phyloP scores from a whole-genome alignment of 2,113 vertebrate species.

The Leucoraja erinaceus region DNA sequence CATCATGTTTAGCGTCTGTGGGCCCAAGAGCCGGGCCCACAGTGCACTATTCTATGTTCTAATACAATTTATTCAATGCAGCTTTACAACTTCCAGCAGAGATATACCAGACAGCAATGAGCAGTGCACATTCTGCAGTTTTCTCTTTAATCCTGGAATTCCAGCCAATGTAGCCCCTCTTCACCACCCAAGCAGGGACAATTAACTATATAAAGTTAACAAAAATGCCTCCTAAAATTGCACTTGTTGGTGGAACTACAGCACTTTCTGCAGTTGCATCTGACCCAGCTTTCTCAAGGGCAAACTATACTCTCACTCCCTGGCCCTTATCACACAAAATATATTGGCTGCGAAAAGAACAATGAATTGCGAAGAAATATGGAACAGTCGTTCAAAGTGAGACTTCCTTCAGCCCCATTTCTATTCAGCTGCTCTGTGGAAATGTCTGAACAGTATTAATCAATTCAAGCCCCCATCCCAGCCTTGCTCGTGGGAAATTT shows the following conservation, averaged over 20 bases:
- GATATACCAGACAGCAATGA: neutral
- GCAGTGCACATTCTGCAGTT: neutral
- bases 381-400: neutral
- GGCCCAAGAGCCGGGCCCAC: no score
- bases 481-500: neutral
- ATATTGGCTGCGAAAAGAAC: neutral
- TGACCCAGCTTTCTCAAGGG: neutral
- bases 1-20: no score
- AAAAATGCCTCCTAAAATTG: neutral
- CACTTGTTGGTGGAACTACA: neutral
- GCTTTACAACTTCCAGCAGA: neutral
- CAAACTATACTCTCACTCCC: neutral
- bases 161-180: neutral
- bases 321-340: neutral
- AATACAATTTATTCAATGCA: neutral
- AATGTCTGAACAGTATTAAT: neutral
- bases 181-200: neutral
- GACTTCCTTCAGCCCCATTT: neutral
- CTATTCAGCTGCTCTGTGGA: neutral
- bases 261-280: neutral
- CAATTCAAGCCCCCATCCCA: neutral
- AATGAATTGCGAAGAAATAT: neutral
- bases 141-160: no score
- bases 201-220: neutral
- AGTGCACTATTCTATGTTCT: no score